Percentiles rank a stretch among this genome's conserved stretches.
Conservation (phyloP, 2,113 vertebrate species). For the Coryphaenoides rupestris region DNA sequence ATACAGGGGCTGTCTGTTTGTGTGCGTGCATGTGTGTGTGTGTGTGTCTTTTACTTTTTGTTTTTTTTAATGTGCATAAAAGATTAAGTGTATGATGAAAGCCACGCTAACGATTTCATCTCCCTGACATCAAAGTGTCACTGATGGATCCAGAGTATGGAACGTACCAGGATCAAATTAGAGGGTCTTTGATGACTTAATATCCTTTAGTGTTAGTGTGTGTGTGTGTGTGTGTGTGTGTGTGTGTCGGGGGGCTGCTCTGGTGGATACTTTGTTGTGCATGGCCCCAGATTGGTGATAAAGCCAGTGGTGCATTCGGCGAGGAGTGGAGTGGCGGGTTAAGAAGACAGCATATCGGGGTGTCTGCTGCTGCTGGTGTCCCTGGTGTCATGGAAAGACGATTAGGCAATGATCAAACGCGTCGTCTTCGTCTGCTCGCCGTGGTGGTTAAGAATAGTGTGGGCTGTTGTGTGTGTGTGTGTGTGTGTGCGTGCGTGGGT, state of each 20-base stretch:
- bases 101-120: conserved; percentile 7
- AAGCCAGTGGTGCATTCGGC: neutral
- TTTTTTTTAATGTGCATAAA: too few relatives aligned
- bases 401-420: too few relatives aligned
- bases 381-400: too few relatives aligned
- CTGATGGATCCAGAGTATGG: conserved; percentile 15
- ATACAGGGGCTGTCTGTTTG: conserved; percentile 6
- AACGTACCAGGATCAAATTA: conserved; percentile 11
- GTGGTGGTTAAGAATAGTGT: too few relatives aligned
- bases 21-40: conserved; percentile 8
- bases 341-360: too few relatives aligned
- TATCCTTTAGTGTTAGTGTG: neutral
- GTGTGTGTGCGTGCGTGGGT: too few relatives aligned
- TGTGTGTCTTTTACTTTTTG: too few relatives aligned
- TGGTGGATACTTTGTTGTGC: conserved; percentile 10
- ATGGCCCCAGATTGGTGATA: conserved; percentile 18
- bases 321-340: too few relatives aligned
- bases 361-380: too few relatives aligned
- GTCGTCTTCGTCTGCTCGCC: too few relatives aligned
- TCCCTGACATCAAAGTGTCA: conserved; percentile 33
- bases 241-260: neutral
- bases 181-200: conserved; percentile 36
- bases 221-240: conserved; percentile 14
- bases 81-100: neutral
- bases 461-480: too few relatives aligned